Conservation (phyloP, 2,113 vertebrate genomes). For the Tympanuchus pallidicinctus region DNA sequence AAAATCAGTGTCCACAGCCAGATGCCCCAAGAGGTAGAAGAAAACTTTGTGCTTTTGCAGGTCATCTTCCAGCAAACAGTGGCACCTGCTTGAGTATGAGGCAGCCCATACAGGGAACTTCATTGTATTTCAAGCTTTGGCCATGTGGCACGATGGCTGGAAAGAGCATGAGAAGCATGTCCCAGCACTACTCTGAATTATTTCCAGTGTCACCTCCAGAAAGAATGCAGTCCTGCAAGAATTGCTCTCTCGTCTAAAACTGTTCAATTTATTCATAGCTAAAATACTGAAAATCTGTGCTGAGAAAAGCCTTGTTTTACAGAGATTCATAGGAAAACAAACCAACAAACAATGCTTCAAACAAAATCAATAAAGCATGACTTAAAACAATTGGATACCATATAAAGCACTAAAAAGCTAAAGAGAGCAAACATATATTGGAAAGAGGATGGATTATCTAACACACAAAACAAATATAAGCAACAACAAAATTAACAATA, state of each 20-base stretch:
- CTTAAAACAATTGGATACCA: not conserved
- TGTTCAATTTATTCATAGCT: not conserved
- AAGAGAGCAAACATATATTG: not conserved
- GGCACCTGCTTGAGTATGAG: not conserved
- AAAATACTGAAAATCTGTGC: not conserved
- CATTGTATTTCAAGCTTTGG: not conserved
- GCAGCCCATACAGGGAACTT: not conserved
- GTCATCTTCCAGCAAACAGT: not conserved
- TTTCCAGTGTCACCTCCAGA: not conserved
- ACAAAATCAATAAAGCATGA: not conserved
- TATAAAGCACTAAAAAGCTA: not conserved
- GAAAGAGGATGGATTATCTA: not conserved
- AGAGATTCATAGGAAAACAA: not conserved
- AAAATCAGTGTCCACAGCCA: not conserved
- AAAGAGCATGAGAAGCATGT: not conserved
- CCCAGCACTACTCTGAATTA: not conserved
- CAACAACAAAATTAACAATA: not conserved
- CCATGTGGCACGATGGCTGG: fast-evolving
- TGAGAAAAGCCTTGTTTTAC: not conserved
- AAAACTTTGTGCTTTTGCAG: not conserved
- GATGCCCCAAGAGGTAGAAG: not conserved
- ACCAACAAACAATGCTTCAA: not conserved
- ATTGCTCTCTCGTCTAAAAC: not conserved
- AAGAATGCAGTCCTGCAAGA: not conserved
- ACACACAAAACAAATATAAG: not conserved